Base-by-base conservation (phyloP, 2,113 vertebrate species). In the Rhea americana region DNA sequence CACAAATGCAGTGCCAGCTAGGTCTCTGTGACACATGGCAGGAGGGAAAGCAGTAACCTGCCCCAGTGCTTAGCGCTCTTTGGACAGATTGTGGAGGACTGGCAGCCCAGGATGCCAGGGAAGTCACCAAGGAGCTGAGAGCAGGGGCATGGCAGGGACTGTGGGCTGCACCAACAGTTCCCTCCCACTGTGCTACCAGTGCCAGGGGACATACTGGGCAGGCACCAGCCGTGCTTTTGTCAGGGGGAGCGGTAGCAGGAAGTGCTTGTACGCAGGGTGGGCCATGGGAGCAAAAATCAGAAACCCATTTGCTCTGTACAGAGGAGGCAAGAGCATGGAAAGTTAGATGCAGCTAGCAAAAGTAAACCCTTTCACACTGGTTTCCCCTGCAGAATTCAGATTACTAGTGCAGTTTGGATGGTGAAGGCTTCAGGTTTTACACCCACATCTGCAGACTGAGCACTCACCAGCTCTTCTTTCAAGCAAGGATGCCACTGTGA, bases 181-280 rank as follows among this genome's bases (percentile, higher is more conserved):
- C 45, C 51, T 56, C 66, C 65, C 1, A 1, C 39, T 26, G 13
- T 79, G 47, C 47, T 66, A 87, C 61, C 51, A 90, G 66, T 32
- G 39, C 32, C 0, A 2, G n/a, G 32, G 73, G n/a, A 39, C 25
- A 51, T 41, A 32, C 4, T 25, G 37, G 47, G 47, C 43, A 66
- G 61, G n/a, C 51, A 74, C 0, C 3, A 28, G n/a, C 18, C 17
- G 28, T 37, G 35, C 62, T 92, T 73, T 86, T 41, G 37, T 41
- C 35, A 66, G 45, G 18, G 48, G 7, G 51, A 35, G 24, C 0
- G 0, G 41, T 41, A 45, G 45, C n/a, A 68, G 8, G 12, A 75
- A 61, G 7, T 18, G 19, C 2, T 11, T 2, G 13, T 81, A 72
- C 5, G 2, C 2, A 2, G 4, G 2, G 21, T 51, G 19, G 35